Evolutionary conservation across 1,140 invertebrate species (phyloP).

Genomic region (Odontomachus brunneus): DNA sequence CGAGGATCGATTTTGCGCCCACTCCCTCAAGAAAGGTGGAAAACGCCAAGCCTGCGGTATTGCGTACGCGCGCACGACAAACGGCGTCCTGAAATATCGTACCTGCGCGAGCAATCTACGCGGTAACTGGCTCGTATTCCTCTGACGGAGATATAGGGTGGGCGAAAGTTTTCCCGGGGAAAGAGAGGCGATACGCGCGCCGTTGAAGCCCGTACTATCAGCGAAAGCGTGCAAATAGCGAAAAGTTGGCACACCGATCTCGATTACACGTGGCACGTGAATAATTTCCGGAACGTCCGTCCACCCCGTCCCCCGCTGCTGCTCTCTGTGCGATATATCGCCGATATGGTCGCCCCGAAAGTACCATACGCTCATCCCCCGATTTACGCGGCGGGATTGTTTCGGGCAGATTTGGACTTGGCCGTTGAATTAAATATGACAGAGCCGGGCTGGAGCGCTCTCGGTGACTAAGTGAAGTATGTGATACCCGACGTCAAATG

Average conservation of each 20-base stretch:
- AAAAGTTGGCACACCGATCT: constrained; percentile 33
- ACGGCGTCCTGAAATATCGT: neutral
- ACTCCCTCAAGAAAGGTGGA: neutral
- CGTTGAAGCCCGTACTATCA: constrained; percentile 11
- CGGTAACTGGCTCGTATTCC: constrained; percentile 14
- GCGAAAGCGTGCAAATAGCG: constrained; percentile 26
- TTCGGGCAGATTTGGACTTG: neutral
- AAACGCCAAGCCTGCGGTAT: neutral
- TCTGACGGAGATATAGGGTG: neutral
- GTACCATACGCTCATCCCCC: neutral
- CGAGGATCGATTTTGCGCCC: constrained; percentile 1
- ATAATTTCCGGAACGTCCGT: constrained; percentile 34
- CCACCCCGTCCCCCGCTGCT: neutral
- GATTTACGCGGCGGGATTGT: neutral
- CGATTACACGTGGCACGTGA: constrained; percentile 41
- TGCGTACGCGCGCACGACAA: neutral
- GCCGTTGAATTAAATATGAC: too few relatives aligned
- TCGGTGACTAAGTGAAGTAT: too few relatives aligned
- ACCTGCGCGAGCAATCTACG: constrained; percentile 6
- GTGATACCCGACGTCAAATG: too few relatives aligned
- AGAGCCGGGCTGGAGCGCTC: too few relatives aligned
- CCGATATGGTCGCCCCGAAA: neutral
- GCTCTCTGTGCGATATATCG: constrained; percentile 4
- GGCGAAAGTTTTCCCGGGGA: constrained; percentile 26
- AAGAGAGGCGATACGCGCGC: constrained; percentile 10